Evolutionary conservation across 37 sponge, comb jelly and placozoan species (phyloP).

Genomic region (Theonella swinhoei): DNA sequence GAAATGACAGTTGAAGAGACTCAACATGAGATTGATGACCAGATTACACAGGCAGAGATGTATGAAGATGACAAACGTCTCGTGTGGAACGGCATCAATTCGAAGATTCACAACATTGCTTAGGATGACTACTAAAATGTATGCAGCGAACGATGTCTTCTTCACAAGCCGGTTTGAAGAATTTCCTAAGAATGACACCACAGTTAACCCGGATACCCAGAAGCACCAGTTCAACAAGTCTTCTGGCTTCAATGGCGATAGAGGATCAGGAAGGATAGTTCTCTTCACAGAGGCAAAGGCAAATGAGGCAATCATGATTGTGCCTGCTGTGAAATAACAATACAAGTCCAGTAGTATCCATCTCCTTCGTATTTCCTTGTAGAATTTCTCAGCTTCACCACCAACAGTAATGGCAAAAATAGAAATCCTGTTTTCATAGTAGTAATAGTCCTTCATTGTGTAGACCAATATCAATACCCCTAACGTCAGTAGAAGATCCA

Average conservation of each 20-base stretch:
- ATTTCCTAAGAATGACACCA: not conserved
- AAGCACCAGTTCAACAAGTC: constrained; percentile 20
- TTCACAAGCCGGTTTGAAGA: constrained; percentile 1
- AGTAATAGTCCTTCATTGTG: not conserved
- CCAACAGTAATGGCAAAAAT: constrained; percentile 9
- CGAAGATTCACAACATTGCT: not conserved
- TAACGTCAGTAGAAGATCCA: not conserved
- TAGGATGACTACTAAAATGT: not conserved
- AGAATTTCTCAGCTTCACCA: not conserved
- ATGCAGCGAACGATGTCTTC: not conserved
- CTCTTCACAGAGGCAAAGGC: not conserved
- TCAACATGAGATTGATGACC: not conserved
- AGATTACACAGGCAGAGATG: not conserved
- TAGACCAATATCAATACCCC: not conserved
- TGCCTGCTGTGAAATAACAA: not conserved
- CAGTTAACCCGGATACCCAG: constrained; percentile 2
- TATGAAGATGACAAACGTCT: not conserved
- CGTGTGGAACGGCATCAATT: not conserved
- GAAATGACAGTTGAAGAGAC: constrained; percentile 5
- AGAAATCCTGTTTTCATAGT: constrained; percentile 27
- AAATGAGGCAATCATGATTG: not conserved
- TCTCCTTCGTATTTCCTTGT: not conserved
- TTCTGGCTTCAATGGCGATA: not conserved
- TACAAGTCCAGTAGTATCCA: constrained; percentile 12
- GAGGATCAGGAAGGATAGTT: constrained; percentile 6